Base-by-base conservation (phyloP, 2,888 invertebrate genomes). In the Drosophila nigricruria region DNA sequence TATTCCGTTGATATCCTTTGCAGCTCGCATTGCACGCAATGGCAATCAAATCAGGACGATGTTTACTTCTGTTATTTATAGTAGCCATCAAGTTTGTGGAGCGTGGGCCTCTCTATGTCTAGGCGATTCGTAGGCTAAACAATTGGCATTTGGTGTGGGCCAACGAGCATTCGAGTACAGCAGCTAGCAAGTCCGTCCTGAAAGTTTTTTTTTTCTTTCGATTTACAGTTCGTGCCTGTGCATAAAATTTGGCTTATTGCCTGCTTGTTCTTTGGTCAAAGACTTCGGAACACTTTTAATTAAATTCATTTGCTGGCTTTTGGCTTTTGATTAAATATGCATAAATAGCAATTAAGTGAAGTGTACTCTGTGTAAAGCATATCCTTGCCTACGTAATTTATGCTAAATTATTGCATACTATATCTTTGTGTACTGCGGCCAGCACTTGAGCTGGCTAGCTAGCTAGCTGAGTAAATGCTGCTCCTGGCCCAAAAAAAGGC, bases 371-470 rank as follows among this genome's bases (percentile, higher is more conserved):
- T 25, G 9, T 34, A 49, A 47, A n/a, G 42, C n/a, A 47, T 52
- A 63, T 40, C 34, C 45, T 50, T 12, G 57, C 56, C 58, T 42
- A 27, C 76, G 49, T 64, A 88, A 82, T 82, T 85, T 88, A 85
- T 85, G 88, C 71, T 60, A 81, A 85, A 64, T 82, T 81, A 85
- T 88, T 81, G 79, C 68, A 70, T 71, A 79, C 78, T 78, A 73
- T 78, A 64, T 74, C 71, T 49, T 57, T 59, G 40, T 58, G 73
- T 50, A 73, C 69, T 71, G 75, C 43, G 52, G 66, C 60, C 66
- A 63, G 56, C 62, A 69, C 50, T 47, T 57, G 61, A 57, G 50
- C 53, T 40, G 32, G 32, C 34, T 12, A 36, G 47, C 18, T 16
- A 23, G 6, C 20, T 12, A 20, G 42, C 42, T 42, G 42, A 27